Evolutionary conservation across 2,888 invertebrate genomes (phyloP), one percentile per base, ranked within the genome.

Genomic region (Electrophaes corylata): DNA sequence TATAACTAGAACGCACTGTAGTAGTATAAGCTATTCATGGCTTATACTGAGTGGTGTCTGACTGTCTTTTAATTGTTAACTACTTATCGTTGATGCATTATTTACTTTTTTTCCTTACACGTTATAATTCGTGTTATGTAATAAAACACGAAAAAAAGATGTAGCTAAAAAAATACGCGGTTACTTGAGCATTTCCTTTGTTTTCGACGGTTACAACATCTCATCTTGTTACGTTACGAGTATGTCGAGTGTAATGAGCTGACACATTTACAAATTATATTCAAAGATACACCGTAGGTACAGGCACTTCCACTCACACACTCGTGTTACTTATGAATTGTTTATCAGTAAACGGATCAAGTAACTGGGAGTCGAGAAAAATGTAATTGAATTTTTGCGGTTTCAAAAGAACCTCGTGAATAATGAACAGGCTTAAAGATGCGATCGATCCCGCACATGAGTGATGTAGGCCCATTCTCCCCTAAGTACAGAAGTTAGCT

Each of bases 381-480:
- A 61, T 56, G 58, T 57, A 64, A 64, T 64, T 64, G 64, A 60
- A 60, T 64, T 57, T 58, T 55, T 20, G 58, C 52, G 58, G 56
- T 55, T 62, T 49, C 44, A 43, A 46, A n/a, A 44, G 33, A 48
- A 43, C 33, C 31, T 55, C 31, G 14, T 60, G 60, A 60, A 60
- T 60, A 52, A 60, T 51, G 47, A 60, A 60, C 47, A 51, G 44
- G 45, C 20, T 23, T 12, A 41, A 16, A 44, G 33, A 29, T 37
- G 18, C 49, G 45, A 59, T 50, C 54, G 55, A 50, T 50, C 19
- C 43, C 18, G 6, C 44, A 31, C 39, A 46, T 40, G 50, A 41
- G 31, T 40, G 48, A 48, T 43, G 40, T 33, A 6, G n/a, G 14
- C n/a, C 31, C 41, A 12, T 43, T 33, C 23, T 29, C 16, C 37